These are phyloP conservation scores for Melanotaenia nigrans DNA, from an alignment of 2,797 vertebrate species.

Conservation along the genomic window DNA sequence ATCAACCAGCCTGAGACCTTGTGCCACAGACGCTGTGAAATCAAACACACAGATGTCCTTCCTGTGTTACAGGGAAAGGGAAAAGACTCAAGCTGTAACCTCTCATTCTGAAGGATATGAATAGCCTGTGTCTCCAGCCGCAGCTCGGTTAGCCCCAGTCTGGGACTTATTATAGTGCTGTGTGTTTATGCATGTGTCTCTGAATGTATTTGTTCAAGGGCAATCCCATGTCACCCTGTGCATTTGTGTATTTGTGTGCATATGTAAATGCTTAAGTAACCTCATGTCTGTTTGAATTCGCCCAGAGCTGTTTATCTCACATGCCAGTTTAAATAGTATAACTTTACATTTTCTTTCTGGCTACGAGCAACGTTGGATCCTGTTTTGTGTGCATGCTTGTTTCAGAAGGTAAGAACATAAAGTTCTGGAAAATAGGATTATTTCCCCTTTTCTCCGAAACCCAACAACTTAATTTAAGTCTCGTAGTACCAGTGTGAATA, in stretches of 20 bases:
- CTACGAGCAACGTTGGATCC: constrained; percentile 67
- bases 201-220: constrained; percentile 74
- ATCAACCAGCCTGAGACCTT: constrained; percentile 53
- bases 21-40: constrained; percentile 42
- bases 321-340: constrained; percentile 67
- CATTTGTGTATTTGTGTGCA: constrained; percentile 55
- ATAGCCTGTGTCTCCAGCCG: constrained; percentile 83
- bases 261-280: constrained; percentile 70
- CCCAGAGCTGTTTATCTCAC: constrained; percentile 60
- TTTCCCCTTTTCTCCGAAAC: constrained; percentile 34
- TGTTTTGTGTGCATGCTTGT: constrained; percentile 57
- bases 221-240: constrained; percentile 56
- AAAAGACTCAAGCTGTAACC: constrained; percentile 74
- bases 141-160: constrained; percentile 82
- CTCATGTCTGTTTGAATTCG: constrained; percentile 65
- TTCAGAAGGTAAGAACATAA: constrained; percentile 55
- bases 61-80: constrained; percentile 65
- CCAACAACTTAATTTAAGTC: constrained; percentile 33
- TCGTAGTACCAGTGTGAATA: constrained; percentile 6
- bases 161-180: constrained; percentile 85
- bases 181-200: constrained; percentile 78
- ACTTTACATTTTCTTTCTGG: constrained; percentile 67
- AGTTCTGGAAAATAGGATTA: constrained; percentile 76
- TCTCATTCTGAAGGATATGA: constrained; percentile 86
- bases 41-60: constrained; percentile 56